These are phyloP conservation scores for Xiphias gladius DNA, from an alignment of 2,113 vertebrate genomes.

Conservation along the genomic window DNA sequence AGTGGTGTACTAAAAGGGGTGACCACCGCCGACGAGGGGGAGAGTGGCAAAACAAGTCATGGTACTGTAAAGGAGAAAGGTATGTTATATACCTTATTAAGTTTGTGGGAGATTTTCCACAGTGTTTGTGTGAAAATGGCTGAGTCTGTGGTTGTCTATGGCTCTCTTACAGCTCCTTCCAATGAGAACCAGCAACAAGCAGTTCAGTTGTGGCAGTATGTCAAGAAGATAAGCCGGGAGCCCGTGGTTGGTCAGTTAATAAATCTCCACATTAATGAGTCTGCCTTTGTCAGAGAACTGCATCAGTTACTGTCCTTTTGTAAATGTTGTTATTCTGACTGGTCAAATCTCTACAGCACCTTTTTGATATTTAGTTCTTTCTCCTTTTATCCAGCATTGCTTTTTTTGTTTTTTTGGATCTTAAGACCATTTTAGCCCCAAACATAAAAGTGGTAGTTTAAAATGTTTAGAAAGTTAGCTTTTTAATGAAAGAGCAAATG, in stretches of 20 bases:
- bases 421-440: too few species aligned
- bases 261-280: not conserved
- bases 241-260: constrained; percentile 54
- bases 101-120: not conserved
- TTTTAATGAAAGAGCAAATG: not conserved
- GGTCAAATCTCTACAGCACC: not conserved
- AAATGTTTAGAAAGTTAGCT: not conserved
- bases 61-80: not conserved
- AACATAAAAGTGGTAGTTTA: too few species aligned
- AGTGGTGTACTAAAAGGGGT: not conserved
- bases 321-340: not conserved
- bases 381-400: not conserved
- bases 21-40: not conserved
- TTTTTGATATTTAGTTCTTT: not conserved
- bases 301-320: too few species aligned
- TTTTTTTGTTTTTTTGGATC: too few species aligned
- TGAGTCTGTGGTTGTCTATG: not conserved
- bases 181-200: not conserved
- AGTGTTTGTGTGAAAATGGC: not conserved
- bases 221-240: constrained; percentile 17
- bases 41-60: not conserved
- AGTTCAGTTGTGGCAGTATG: not conserved
- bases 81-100: constrained; percentile 4
- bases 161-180: constrained; percentile 4
- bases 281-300: not conserved